Percentiles rank a stretch among this genome's conserved stretches.
Conservation (phyloP, 2,113 vertebrate genomes). For the Limnothrissa miodon region DNA sequence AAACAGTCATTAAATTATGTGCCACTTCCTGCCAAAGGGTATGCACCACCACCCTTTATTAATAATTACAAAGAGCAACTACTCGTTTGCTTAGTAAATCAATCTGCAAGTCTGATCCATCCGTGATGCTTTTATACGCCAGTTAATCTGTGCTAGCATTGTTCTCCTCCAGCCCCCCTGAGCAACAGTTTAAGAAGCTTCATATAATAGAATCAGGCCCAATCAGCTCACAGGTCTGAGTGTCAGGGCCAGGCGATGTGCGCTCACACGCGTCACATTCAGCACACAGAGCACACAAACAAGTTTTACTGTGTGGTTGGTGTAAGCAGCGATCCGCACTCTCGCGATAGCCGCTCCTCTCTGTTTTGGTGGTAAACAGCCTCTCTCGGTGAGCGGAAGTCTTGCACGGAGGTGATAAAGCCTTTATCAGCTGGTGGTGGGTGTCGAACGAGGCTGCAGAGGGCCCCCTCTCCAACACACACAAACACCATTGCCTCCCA, state of each 20-base stretch:
- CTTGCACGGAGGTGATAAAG: constrained; percentile 69
- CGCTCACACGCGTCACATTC: background rate
- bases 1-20: background rate
- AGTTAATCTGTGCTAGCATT: background rate
- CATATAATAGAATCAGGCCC: background rate
- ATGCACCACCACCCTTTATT: background rate
- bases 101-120: background rate
- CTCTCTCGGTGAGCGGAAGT: constrained; percentile 52
- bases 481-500: constrained; percentile 15
- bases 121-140: background rate
- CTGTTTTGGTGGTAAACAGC: constrained; percentile 61
- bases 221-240: background rate
- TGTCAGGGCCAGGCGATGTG: background rate
- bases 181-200: background rate
- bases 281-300: background rate
- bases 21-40: background rate
- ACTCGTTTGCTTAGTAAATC: background rate
- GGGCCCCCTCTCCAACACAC: constrained; percentile 58
- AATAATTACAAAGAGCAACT: background rate
- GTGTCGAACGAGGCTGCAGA: constrained; percentile 54
- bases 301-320: background rate
- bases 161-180: background rate
- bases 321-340: background rate
- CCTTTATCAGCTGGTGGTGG: constrained; percentile 65
- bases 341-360: background rate